Base-by-base conservation (phyloP, 23 tunicate species). In the Styela plicata region DNA sequence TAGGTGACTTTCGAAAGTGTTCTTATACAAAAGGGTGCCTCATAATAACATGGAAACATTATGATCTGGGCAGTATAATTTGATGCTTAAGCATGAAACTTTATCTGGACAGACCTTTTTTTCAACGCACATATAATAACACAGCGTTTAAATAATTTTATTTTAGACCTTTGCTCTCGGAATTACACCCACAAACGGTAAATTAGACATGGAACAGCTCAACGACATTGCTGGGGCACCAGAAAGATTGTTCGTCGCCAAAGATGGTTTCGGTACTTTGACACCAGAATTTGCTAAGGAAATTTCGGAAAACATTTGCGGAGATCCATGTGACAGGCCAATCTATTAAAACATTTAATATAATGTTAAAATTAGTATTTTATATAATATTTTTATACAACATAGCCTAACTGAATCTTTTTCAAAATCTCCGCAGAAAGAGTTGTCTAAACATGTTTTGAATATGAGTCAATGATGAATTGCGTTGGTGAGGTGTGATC, bases 81-180 rank as follows among this genome's bases (percentile, higher is more conserved):
- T n/a, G n/a, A n/a, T n/a, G n/a, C n/a, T n/a, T n/a, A n/a, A n/a
- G n/a, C n/a, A n/a, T n/a, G n/a, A n/a, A n/a, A n/a, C n/a, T n/a
- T n/a, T n/a, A n/a, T n/a, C n/a, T n/a, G n/a, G n/a, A n/a, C n/a
- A n/a, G n/a, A n/a, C n/a, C n/a, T n/a, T n/a, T n/a, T n/a, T n/a
- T n/a, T n/a, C n/a, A n/a, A n/a, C n/a, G n/a, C n/a, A n/a, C n/a
- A n/a, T n/a, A n/a, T n/a, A n/a, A n/a, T n/a, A n/a, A n/a, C n/a
- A n/a, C n/a, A n/a, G n/a, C n/a, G n/a, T n/a, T n/a, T n/a, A n/a
- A n/a, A n/a, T n/a, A n/a, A n/a, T n/a, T n/a, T n/a, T n/a, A n/a
- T 24, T 68, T 5, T 26, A 91, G 97, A 82, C 88, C 21, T 84
- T 91, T 61, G 97, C 97, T 33, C 84, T 91, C 29, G 97, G 90